Percentiles rank a stretch among this genome's conserved stretches.
Conservation (phyloP, 2,113 vertebrate genomes). For the Cettia cetti region DNA sequence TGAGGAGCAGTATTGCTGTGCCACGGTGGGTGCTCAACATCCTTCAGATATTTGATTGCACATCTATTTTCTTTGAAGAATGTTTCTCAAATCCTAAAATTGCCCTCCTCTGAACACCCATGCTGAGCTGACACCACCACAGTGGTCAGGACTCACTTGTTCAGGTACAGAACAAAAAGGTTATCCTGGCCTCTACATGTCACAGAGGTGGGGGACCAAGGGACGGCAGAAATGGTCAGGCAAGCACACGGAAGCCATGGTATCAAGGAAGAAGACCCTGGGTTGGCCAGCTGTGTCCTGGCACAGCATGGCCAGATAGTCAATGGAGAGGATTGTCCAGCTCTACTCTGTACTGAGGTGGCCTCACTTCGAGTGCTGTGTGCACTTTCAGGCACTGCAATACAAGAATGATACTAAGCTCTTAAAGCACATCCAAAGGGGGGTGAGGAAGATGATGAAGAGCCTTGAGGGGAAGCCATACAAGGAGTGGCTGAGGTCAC, state of each 20-base stretch:
- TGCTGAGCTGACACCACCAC: neutral
- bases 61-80: neutral
- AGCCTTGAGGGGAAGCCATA: neutral
- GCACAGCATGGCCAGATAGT: neutral
- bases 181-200: neutral
- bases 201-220: neutral
- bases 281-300: fast-evolving
- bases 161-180: neutral
- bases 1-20: neutral
- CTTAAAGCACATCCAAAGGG: neutral
- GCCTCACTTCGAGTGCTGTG: fast-evolving
- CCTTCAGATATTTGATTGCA: neutral
- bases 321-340: neutral
- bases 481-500: neutral
- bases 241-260: neutral
- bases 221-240: neutral
- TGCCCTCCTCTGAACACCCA: neutral
- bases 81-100: neutral
- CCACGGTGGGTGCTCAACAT: neutral
- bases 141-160: neutral
- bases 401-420: neutral
- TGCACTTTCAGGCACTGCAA: neutral
- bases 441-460: neutral
- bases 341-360: neutral
- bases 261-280: fast-evolving